Evolutionary conservation across 1,140 invertebrate species (phyloP).

Genomic region (Solenopsis invicta): DNA sequence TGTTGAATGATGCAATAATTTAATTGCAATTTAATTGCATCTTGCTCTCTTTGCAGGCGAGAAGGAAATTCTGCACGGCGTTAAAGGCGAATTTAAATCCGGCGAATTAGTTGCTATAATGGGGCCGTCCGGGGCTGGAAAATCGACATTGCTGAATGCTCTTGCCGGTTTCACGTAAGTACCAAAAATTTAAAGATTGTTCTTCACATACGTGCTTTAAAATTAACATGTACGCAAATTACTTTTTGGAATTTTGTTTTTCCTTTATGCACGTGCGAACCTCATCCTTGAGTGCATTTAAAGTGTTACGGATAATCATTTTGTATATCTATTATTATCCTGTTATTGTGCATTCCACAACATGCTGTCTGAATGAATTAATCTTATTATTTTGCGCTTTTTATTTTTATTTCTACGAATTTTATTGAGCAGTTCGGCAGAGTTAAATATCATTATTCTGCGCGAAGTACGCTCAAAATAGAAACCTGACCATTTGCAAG

Average conservation of each 20-base stretch:
- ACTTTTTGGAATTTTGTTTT: too few relatives aligned
- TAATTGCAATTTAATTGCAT: background rate
- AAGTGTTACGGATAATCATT: too few relatives aligned
- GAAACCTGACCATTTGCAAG: background rate
- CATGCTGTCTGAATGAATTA: background rate
- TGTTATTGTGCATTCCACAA: background rate
- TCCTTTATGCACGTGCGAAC: too few relatives aligned
- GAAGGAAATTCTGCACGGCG: constrained; percentile 90
- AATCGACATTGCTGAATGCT: constrained; percentile 93
- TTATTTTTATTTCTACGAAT: too few relatives aligned
- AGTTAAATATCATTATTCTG: background rate
- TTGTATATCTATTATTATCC: too few relatives aligned
- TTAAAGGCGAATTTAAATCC: constrained; percentile 90
- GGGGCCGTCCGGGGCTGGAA: constrained; percentile 95
- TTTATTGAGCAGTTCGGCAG: background rate
- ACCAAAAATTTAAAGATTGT: background rate
- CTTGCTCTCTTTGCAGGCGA: constrained; percentile 88
- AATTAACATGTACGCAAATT: too few relatives aligned
- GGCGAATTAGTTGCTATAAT: constrained; percentile 93
- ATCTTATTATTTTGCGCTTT: background rate
- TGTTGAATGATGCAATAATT: background rate
- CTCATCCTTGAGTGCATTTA: background rate
- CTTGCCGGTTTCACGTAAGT: constrained; percentile 92
- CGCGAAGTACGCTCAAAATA: background rate
- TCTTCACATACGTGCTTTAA: too few relatives aligned